A percentile compares a stretch with the other conserved stretches of the same genome.
Conservation (phyloP, 2,797 vertebrate genomes). For the Capromys pilorides region DNA sequence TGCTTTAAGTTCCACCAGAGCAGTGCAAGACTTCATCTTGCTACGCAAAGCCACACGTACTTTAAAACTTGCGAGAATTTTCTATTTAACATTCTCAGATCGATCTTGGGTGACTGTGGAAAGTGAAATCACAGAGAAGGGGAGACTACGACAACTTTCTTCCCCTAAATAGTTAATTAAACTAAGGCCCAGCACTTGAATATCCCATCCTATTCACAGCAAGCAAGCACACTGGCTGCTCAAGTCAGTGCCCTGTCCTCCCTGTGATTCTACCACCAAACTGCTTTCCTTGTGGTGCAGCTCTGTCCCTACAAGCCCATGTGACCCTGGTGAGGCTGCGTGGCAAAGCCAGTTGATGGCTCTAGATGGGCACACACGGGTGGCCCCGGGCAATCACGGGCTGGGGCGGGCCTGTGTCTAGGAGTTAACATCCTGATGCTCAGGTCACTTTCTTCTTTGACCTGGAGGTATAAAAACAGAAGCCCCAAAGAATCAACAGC, state of each 20-base stretch:
- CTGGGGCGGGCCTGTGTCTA: neutral
- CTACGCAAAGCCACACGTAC: neutral
- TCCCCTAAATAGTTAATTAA: neutral
- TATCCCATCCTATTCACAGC: neutral
- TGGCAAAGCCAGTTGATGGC: neutral
- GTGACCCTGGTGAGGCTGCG: neutral
- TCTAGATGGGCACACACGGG: neutral
- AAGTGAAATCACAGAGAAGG: neutral
- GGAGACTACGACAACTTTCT: neutral
- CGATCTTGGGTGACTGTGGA: neutral
- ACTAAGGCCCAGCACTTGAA: neutral
- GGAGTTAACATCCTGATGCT: neutral
- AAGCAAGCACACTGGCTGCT: neutral
- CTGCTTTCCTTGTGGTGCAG: neutral
- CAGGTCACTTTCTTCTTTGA: slow-evolving; percentile 22
- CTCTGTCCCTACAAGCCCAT: neutral
- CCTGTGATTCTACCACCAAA: neutral
- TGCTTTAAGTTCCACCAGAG: neutral
- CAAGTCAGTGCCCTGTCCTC: neutral
- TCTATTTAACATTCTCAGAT: neutral
- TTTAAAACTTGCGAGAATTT: neutral
- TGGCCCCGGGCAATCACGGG: neutral
- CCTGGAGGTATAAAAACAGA: neutral
- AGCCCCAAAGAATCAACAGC: slow-evolving; percentile 7
- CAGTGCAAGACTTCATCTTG: neutral